Evolutionary conservation across 2,888 invertebrate genomes (phyloP).

Genomic region (Cheilosia urbana): DNA sequence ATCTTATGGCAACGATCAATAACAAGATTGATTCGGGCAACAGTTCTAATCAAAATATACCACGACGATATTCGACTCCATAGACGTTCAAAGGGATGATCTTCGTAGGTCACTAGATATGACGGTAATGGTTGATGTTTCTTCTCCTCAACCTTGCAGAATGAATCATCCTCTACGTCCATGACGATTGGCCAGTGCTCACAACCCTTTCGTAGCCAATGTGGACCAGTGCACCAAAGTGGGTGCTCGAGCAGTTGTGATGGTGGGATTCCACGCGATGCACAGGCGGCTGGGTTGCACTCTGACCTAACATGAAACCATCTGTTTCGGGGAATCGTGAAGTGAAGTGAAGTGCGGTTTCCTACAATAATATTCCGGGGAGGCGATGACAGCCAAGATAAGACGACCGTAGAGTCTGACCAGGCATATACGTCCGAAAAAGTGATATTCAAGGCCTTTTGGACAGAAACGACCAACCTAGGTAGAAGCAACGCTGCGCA

Average conservation of each 20-base stretch:
- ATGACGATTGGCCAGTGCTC: not conserved
- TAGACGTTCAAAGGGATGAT: conserved; percentile 7
- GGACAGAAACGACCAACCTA: conserved; percentile 4
- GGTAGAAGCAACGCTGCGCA: conserved; percentile 4
- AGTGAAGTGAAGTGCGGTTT: not conserved
- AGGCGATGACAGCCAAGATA: not conserved
- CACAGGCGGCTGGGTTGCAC: not conserved
- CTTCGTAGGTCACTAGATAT: not conserved
- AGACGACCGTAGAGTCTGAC: not conserved
- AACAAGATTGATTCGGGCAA: not conserved
- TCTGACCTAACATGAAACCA: not conserved
- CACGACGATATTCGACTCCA: conserved; percentile 10
- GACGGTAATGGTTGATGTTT: not conserved
- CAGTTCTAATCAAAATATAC: not conserved
- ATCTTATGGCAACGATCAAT: not conserved
- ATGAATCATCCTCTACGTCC: not conserved
- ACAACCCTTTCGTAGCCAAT: not conserved
- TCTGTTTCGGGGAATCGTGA: not conserved
- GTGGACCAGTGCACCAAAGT: conserved; percentile 12
- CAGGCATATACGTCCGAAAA: conserved; percentile 12
- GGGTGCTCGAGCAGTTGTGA: not conserved
- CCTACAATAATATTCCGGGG: not conserved
- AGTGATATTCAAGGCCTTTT: not conserved
- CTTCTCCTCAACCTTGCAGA: not conserved
- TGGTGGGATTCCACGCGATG: conserved; percentile 12